phyloP scores from a whole-genome alignment of 1,140 invertebrate species.

The Armadillidium nasatum region DNA sequence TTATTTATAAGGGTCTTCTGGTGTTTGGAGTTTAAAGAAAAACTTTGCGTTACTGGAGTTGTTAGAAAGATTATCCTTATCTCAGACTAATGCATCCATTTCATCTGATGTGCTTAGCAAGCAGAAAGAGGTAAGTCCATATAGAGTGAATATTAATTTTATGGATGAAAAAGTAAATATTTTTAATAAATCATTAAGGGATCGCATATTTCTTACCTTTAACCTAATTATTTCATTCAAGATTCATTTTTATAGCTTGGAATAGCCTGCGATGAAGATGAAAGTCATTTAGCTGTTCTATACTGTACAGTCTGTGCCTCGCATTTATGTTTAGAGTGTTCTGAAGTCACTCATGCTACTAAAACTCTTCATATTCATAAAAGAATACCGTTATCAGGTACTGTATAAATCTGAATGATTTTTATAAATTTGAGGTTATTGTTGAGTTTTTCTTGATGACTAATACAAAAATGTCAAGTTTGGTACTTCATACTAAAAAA shows the following conservation, averaged over 20 bases:
- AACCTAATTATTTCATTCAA: too few relatives aligned
- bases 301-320: constrained; percentile 59
- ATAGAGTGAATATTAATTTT: too few relatives aligned
- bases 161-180: too few relatives aligned
- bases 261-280: constrained; percentile 62
- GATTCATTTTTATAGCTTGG: too few relatives aligned
- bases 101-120: constrained; percentile 52
- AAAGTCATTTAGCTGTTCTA: constrained; percentile 57
- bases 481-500: too few relatives aligned
- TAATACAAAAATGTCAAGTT: too few relatives aligned
- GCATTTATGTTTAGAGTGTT: constrained; percentile 59
- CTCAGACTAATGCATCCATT: constrained; percentile 41
- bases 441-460: too few relatives aligned
- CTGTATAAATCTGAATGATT: too few relatives aligned
- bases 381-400: constrained; percentile 56
- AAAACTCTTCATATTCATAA: constrained; percentile 57
- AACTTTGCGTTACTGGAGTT: constrained; percentile 62
- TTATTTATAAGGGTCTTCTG: constrained; percentile 51
- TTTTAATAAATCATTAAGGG: too few relatives aligned
- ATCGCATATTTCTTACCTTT: too few relatives aligned
- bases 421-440: too few relatives aligned
- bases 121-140: constrained; percentile 53
- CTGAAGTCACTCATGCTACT: constrained; percentile 57
- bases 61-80: constrained; percentile 52
- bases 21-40: constrained; percentile 61